phyloP scores from a whole-genome alignment of 1,140 invertebrate species.

The Drosophila biarmipes region DNA sequence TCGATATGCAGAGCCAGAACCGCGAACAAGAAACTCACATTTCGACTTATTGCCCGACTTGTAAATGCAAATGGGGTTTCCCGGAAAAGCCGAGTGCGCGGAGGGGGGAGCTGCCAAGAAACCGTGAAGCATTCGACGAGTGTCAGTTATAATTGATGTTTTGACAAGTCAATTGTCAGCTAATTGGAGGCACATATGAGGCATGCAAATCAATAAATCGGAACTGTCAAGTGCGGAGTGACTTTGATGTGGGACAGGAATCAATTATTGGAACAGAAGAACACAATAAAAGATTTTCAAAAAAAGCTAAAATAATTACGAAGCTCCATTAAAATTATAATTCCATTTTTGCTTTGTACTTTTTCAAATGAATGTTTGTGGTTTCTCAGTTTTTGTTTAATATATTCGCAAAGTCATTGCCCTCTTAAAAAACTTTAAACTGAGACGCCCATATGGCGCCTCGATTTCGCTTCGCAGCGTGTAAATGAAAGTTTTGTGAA shows the following conservation, averaged over 20 bases:
- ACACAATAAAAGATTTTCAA: not conserved
- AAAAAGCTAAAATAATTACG: not conserved
- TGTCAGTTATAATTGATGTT: constrained; percentile 74
- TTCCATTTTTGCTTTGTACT: not conserved
- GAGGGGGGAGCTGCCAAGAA: constrained; percentile 7
- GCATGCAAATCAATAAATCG: constrained; percentile 32
- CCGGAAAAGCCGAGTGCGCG: not conserved
- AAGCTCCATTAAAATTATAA: not conserved
- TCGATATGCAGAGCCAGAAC: constrained; percentile 50
- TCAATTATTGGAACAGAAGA: constrained; percentile 4
- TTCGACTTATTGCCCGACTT: constrained; percentile 52
- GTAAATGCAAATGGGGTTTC: constrained; percentile 64
- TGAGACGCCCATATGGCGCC: constrained; percentile 19
- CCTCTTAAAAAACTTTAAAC: constrained; percentile 9
- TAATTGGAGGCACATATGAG: constrained; percentile 45
- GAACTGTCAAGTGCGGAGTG: constrained; percentile 22
- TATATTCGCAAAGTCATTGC: not conserved
- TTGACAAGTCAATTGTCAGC: constrained; percentile 79
- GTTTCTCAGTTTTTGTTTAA: not conserved
- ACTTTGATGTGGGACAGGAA: constrained; percentile 13
- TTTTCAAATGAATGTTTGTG: not conserved
- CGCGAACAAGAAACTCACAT: constrained; percentile 58
- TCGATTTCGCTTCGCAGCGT: not conserved
- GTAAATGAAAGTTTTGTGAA: constrained; percentile 23
- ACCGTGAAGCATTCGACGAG: constrained; percentile 29